Conservation (phyloP, 2,113 vertebrate species). For the Prietella phreatophila region DNA sequence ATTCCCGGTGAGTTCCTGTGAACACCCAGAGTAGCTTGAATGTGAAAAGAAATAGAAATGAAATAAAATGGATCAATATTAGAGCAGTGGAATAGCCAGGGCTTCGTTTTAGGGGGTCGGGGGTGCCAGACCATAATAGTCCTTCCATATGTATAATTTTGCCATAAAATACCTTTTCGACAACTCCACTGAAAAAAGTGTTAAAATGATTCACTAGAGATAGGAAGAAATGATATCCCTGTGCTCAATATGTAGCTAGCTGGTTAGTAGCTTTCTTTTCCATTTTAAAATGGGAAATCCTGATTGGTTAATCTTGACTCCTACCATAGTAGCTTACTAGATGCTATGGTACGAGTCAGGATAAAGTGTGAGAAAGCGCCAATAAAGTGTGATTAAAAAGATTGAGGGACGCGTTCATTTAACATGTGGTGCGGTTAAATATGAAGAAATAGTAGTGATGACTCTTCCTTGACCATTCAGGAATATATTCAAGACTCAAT, state of each 20-base stretch:
- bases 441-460: not conserved
- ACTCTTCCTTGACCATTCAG: not conserved
- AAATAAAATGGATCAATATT: not conserved
- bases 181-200: not conserved
- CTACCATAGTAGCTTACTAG: not conserved
- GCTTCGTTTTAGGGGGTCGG: not conserved
- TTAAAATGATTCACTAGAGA: not conserved
- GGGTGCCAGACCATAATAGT: not conserved
- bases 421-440: not conserved
- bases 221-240: not conserved
- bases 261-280: not conserved
- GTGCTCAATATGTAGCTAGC: not conserved
- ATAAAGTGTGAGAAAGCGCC: too few species aligned
- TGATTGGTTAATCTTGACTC: not conserved
- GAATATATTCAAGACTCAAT: too few species aligned
- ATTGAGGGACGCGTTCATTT: not conserved
- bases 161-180: not conserved
- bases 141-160: not conserved
- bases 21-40: not conserved
- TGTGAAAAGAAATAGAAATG: not conserved
- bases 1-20: slow-evolving; percentile 74
- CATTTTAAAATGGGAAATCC: not conserved
- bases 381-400: not conserved
- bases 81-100: not conserved
- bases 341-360: too few species aligned